A percentile compares a stretch with the other conserved stretches of the same genome.
Evolutionary conservation across 1,140 invertebrate genomes (phyloP).

Genomic region (Varroa destructor): DNA sequence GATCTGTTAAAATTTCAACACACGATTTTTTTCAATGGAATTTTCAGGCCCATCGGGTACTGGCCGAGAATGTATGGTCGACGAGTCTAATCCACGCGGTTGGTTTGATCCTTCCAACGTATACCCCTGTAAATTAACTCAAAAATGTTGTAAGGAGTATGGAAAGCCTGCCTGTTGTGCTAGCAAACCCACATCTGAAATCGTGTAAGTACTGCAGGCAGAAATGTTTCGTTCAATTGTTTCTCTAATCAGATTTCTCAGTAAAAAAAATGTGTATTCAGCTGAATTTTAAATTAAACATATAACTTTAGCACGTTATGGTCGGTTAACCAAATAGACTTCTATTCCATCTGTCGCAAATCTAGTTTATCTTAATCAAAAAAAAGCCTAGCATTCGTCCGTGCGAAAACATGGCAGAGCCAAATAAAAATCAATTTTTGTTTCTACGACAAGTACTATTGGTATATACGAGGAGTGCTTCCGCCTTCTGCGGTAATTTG

Average conservation of each 20-base stretch:
- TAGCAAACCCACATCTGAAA: constrained; percentile 33
- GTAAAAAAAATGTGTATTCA: not conserved
- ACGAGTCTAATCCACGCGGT: constrained; percentile 30
- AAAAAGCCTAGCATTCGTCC: too few relatives aligned
- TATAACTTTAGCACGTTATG: too few relatives aligned
- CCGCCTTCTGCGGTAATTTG: too few relatives aligned
- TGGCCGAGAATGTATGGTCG: constrained; percentile 34
- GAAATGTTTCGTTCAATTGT: not conserved
- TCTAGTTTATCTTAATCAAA: too few relatives aligned
- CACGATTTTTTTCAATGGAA: not conserved
- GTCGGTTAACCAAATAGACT: too few relatives aligned
- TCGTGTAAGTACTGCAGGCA: constrained; percentile 34
- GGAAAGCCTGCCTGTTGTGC: constrained; percentile 36
- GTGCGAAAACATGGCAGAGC: too few relatives aligned
- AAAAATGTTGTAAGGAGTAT: constrained; percentile 36
- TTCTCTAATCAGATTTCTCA: not conserved
- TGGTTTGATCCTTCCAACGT: constrained; percentile 36
- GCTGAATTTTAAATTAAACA: too few relatives aligned
- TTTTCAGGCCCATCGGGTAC: constrained; percentile 3
- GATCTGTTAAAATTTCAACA: too few relatives aligned
- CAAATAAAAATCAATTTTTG: too few relatives aligned
- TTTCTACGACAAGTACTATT: too few relatives aligned
- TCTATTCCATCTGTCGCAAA: too few relatives aligned
- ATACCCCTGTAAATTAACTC: constrained; percentile 34
- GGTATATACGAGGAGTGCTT: too few relatives aligned